Evolutionary conservation across 1,140 invertebrate genomes (phyloP).

Genomic region (Listronotus oregonensis): DNA sequence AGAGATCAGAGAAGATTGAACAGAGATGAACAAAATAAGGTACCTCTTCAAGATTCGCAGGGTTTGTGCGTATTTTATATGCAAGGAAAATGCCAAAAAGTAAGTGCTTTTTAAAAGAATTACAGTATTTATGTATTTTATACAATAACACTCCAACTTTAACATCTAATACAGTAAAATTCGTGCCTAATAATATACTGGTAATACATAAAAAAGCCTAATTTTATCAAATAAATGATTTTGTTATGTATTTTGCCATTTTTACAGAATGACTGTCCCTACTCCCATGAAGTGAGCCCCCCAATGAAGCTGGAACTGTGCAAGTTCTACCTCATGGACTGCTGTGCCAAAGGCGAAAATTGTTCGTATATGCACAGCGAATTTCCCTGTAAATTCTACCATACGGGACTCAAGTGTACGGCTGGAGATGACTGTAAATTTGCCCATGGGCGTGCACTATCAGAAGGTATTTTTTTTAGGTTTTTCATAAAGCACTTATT

Average conservation of each 20-base stretch:
- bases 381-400: constrained; percentile 97
- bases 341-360: constrained; percentile 93
- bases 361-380: constrained; percentile 97
- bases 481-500: background rate
- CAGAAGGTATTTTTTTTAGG: constrained; percentile 57
- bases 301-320: constrained; percentile 91
- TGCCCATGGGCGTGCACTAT: constrained; percentile 83
- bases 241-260: constrained; percentile 23
- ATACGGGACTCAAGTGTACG: constrained; percentile 86
- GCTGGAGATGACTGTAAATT: constrained; percentile 88
- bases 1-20: constrained; percentile 40
- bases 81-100: constrained; percentile 87
- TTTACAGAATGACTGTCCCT: constrained; percentile 77
- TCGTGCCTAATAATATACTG: too few relatives aligned
- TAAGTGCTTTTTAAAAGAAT: too few relatives aligned
- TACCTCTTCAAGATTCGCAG: constrained; percentile 64
- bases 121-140: too few relatives aligned
- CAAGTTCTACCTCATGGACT: constrained; percentile 95
- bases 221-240: too few relatives aligned
- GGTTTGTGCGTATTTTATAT: constrained; percentile 81
- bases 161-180: too few relatives aligned
- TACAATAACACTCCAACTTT: too few relatives aligned
- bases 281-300: constrained; percentile 82
- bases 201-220: too few relatives aligned
- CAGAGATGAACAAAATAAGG: constrained; percentile 35